phyloP scores from a whole-genome alignment of 1,140 invertebrate species.

The Neoseiulus cucumeris region DNA sequence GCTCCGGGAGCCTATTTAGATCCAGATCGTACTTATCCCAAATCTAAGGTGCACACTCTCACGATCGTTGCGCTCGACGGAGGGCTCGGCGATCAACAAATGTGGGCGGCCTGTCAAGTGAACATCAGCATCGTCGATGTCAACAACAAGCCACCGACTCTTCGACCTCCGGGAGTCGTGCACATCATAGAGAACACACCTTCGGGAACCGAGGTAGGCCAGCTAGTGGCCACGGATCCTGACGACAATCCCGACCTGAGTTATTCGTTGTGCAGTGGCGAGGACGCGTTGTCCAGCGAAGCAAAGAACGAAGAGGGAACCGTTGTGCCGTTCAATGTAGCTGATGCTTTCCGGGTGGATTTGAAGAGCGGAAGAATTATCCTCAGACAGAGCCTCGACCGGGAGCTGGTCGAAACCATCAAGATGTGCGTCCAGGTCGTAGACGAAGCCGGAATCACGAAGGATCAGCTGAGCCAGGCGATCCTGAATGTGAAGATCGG shows the following conservation, averaged over 20 bases:
- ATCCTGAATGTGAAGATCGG: slow-evolving; percentile 51
- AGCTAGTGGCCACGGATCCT: slow-evolving; percentile 48
- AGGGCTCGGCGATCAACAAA: slow-evolving; percentile 54
- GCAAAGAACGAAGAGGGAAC: slow-evolving; percentile 51
- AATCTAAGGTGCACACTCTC: slow-evolving; percentile 34
- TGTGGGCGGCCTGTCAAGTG: slow-evolving; percentile 39
- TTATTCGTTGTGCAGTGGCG: slow-evolving; percentile 35
- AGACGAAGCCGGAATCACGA: slow-evolving; percentile 55
- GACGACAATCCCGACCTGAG: slow-evolving; percentile 52
- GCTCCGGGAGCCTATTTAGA: slow-evolving; percentile 66
- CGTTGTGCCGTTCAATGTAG: slow-evolving; percentile 22
- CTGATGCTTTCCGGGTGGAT: slow-evolving; percentile 18
- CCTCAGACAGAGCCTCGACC: slow-evolving; percentile 39
- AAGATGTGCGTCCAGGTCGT: slow-evolving; percentile 53
- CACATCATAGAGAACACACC: slow-evolving; percentile 51
- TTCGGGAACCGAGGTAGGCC: slow-evolving; percentile 30
- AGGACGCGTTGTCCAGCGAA: slow-evolving; percentile 20
- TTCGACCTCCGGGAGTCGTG: slow-evolving; percentile 38
- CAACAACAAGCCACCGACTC: slow-evolving; percentile 65
- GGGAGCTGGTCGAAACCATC: slow-evolving; percentile 60
- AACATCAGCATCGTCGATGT: slow-evolving; percentile 70
- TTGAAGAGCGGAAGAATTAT: slow-evolving; percentile 15
- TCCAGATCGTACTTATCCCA: slow-evolving; percentile 58
- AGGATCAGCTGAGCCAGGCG: slow-evolving; percentile 39
- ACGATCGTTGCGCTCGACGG: slow-evolving; percentile 55